Evolutionary conservation across 1,140 invertebrate species (phyloP), one percentile per base, ranked within the genome.

Genomic region (Drosophila pectinifera): DNA sequence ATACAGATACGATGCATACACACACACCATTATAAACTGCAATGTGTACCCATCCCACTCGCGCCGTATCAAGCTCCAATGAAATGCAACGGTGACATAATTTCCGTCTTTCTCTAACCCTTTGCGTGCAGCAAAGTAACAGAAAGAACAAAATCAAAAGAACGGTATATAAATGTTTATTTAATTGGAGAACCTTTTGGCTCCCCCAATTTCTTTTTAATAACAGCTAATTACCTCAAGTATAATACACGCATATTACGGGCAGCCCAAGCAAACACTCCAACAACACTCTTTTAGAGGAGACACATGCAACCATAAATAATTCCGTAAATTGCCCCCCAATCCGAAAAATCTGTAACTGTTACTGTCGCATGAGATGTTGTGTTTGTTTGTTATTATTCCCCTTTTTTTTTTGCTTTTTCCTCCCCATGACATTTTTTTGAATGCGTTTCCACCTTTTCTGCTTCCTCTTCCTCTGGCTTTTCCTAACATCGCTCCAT

Each of bases 191-290:
- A 83, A 53, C 64, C 67, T 68, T 53, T 84, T 42, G 45, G 36
- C 45, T 70, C 56, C 18, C 76, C 53, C 83, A 89, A 88, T 88
- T 88, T 89, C 80, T 67, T 88, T 89, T 89, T 88, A 88, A 88
- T 88, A 83, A 77, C 48, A 78, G 62, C 79, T 89, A 77, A 88
- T 88, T 88, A 88, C 79, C 76, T 89, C 83, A 83, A 88, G 83
- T 75, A 83, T 79, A 79, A 83, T 82, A 54, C 57, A 83, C 84
- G 78, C 65, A 84, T 79, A 69, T 83, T 79, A 79, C 67, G 61
- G 57, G 70, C 70, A 72, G 73, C 73, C 63, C 49, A 55, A 48
- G 51, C 46, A 78, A 57, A 74, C 61, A 73, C 55, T 69, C 24
- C 36, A 43, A 5, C 10, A 26, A 39, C 36, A 70, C 64, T 39